Base-by-base conservation (phyloP, 2,113 vertebrate genomes). In the Desmodus rotundus region DNA sequence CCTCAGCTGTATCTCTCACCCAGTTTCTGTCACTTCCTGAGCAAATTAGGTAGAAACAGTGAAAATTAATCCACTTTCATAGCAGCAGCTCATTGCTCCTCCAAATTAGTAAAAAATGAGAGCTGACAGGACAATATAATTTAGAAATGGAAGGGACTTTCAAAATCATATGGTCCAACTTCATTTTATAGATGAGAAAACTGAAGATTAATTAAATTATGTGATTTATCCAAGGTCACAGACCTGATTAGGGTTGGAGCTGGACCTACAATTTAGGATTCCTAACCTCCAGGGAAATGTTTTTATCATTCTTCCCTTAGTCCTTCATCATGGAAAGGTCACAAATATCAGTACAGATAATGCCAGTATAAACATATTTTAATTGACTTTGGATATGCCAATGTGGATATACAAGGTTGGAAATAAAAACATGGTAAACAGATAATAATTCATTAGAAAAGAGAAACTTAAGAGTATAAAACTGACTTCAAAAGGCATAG, bases 121-220 rank as follows among this genome's bases (percentile, higher is more conserved):
- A 91, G 91, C 87, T 16, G 92, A 94, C 87, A 96, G 84, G 72
- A 28, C 45, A 56, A 93, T 72, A 67, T 61, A 92, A 86, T 89
- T 85, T 70, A 85, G 87, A 95, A 56, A 88, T 84, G 45, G 52
- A 94, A 93, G 77, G 63, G 47, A 89, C 90, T 96, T 91, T 94
- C 54, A 74, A 91, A 89, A 94, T 95, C 73, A 68, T 93, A 91
- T 92, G 92, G 47, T 22, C 73, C 80, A 82, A 91, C 52, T 91
- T 97, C 87, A 96, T 96, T 97, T 93, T 81, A 92, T 65, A 97
- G 96, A 89, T 95, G 90, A 96, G 78, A 93, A 97, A 91, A 82
- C 70, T 93, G 68, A 67, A 96, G 61, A 94, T 96, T 95, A 96
- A 89, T 83, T 83, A 65, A 95, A 92, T 91, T 89, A 92, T 68